Evolutionary conservation across 1,140 invertebrate genomes (phyloP), one percentile per base, ranked within the genome.

Genomic region (Coboldia fuscipes): DNA sequence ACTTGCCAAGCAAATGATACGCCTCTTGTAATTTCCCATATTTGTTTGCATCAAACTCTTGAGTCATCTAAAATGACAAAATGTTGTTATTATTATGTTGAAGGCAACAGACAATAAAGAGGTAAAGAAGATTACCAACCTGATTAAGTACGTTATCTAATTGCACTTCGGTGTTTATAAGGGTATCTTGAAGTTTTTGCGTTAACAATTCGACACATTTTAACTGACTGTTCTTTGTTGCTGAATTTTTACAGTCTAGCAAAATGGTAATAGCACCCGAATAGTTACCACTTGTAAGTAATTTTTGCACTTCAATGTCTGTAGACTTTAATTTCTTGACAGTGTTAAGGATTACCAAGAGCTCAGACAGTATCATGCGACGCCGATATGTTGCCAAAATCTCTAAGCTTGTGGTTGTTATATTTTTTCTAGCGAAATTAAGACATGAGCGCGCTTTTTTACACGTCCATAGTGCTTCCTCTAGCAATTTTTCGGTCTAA

Each of bases 151-250:
- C 84, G 5, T 71, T 67, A 51, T 97, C 90, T 30, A 97, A 52
- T 42, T 86, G 81, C 45, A 90, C 83, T 54, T 96, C 90, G 1
- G 85, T 84, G 60, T 85, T 71, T 39, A 82, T 78, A 30, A 96
- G 58, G 1, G 83, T 93, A 48, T 94, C 89, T 53, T 92, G 82
- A 0, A 97, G 56, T 48, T 93, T 83, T 40, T 68, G 70, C 29
- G 69, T 72, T n/a, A 92, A 52, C 34, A 86, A 81, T 33, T 79
- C 73, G 26, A 92, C 78, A 45, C 85, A 92, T 18, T 65, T 68
- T 43, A 83, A 92, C 51, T 90, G 77, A 44, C 73, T 75, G 42
- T 83, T 83, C 22, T 66, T 72, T 1, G 68, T 62, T 0, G 86
- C 81, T 4, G 75, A 80, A 51, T 75, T 78, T 48, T 84, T 80